A percentile compares a stretch with the other conserved stretches of the same genome.
These are phyloP conservation scores for Brachionus rubens DNA, from an alignment of 1,140 invertebrate species.

Conservation along the genomic window DNA sequence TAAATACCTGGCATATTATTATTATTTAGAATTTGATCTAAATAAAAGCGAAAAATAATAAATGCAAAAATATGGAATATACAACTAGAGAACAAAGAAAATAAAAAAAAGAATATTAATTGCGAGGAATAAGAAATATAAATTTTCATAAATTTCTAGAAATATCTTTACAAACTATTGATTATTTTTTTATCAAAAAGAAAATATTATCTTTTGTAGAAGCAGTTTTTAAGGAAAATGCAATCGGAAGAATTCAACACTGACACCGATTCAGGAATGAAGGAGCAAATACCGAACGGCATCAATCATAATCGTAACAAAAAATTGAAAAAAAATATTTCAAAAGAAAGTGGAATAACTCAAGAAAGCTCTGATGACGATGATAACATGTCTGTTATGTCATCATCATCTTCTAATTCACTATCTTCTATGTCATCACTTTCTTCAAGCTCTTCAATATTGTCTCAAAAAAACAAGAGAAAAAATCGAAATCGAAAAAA, in stretches of 20 bases:
- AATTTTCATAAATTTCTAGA: too few species aligned
- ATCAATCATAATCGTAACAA: neutral
- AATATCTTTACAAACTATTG: too few species aligned
- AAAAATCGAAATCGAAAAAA: neutral
- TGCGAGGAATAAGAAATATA: too few species aligned
- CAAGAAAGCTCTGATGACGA: neutral
- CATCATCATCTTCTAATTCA: conserved; percentile 3
- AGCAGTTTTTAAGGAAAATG: too few species aligned
- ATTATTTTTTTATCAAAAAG: too few species aligned
- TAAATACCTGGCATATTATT: too few species aligned
- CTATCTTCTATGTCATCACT: neutral
- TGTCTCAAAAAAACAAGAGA: neutral
- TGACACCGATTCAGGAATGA: neutral
- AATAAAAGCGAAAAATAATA: too few species aligned
- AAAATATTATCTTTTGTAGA: too few species aligned
- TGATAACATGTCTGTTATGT: neutral
- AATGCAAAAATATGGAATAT: too few species aligned
- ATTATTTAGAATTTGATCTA: too few species aligned
- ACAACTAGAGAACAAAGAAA: too few species aligned
- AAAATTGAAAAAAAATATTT: neutral
- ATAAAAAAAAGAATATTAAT: too few species aligned
- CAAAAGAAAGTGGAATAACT: neutral
- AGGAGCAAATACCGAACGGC: neutral
- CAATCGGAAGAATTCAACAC: neutral
- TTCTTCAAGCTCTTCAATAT: neutral